Percentiles rank a stretch among this genome's conserved stretches.
These are phyloP conservation scores for Paragorgia papillata DNA, from an alignment of 92 coral and sea anemone genomes.

Conservation along the genomic window DNA sequence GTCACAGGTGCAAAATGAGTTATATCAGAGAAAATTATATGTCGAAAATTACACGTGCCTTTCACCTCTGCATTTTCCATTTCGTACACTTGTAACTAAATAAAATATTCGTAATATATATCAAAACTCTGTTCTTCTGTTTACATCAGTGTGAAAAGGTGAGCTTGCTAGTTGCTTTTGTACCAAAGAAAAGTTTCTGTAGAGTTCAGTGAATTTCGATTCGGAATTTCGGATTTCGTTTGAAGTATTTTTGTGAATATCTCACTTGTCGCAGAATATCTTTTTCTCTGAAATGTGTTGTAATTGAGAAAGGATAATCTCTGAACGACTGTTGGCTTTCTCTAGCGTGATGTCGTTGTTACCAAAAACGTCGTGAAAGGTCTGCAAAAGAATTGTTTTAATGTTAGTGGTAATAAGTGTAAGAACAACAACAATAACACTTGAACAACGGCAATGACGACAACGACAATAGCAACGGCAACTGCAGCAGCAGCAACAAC, in stretches of 20 bases:
- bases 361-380: slow-evolving; percentile 82
- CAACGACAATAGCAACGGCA: too few relatives aligned
- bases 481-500: too few relatives aligned
- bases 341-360: slow-evolving; percentile 77
- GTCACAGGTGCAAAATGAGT: too few relatives aligned
- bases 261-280: slow-evolving; percentile 74
- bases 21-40: too few relatives aligned
- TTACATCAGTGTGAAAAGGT: neutral
- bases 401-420: too few relatives aligned
- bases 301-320: slow-evolving; percentile 78
- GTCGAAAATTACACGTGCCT: too few relatives aligned
- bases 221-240: neutral
- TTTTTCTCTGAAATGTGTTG: slow-evolving; percentile 77
- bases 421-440: too few relatives aligned
- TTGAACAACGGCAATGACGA: too few relatives aligned
- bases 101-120: too few relatives aligned
- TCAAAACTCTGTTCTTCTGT: neutral
- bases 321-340: slow-evolving; percentile 85
- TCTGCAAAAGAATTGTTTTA: slow-evolving; percentile 52
- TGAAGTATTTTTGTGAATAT: neutral
- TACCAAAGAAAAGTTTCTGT: neutral
- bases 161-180: slow-evolving; percentile 43
- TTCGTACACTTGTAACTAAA: too few relatives aligned
- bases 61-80: too few relatives aligned
- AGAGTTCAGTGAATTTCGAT: neutral